Evolutionary conservation across 2,888 invertebrate species (phyloP).

Genomic region (Steinernema hermaphroditum): DNA sequence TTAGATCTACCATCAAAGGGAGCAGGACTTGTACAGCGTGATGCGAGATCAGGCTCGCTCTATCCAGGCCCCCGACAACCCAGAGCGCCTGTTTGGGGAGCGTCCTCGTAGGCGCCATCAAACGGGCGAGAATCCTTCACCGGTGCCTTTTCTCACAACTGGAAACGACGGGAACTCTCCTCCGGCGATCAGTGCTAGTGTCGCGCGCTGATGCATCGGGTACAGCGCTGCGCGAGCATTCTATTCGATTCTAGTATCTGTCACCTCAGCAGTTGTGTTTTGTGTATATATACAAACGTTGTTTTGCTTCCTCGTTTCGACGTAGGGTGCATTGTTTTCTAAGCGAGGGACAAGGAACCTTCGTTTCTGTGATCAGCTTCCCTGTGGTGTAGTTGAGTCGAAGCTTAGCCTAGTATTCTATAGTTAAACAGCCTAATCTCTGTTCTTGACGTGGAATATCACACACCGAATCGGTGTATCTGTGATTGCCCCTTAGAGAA

Average conservation of each 20-base stretch:
- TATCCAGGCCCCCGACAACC: conserved; percentile 23
- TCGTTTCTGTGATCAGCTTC: conserved; percentile 17
- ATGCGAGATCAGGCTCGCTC: conserved; percentile 16
- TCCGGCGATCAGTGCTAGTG: conserved; percentile 6
- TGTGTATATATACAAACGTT: conserved; percentile 14
- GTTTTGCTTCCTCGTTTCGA: conserved; percentile 14
- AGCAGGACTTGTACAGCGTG: background rate
- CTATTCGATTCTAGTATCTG: background rate
- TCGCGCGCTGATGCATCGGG: background rate
- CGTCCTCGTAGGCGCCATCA: conserved; percentile 28
- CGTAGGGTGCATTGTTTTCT: conserved; percentile 2
- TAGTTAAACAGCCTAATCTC: no score
- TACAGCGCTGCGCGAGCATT: background rate
- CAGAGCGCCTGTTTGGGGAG: conserved; percentile 28
- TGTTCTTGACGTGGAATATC: no score
- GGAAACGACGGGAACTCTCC: background rate
- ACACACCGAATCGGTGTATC: no score
- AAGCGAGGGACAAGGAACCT: background rate
- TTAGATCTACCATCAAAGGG: background rate
- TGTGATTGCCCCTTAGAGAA: no score
- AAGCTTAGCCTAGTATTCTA: no score
- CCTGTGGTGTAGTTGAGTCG: background rate
- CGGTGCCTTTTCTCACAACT: background rate
- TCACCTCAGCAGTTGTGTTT: conserved; percentile 18
- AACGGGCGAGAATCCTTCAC: conserved; percentile 24